phyloP scores from a whole-genome alignment of 2,113 vertebrate genomes.

The Chitala chitala region DNA sequence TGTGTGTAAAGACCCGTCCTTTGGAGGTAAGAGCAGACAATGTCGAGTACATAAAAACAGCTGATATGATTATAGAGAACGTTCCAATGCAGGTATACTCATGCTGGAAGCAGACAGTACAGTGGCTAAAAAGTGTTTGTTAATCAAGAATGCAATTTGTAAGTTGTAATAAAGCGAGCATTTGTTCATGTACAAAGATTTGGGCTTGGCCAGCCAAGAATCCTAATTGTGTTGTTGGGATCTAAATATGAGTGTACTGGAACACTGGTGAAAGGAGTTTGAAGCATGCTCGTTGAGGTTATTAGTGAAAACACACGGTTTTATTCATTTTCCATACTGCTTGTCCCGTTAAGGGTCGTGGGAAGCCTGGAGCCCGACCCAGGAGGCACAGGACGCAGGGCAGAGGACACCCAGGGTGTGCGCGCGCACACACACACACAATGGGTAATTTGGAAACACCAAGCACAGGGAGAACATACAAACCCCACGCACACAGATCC shows the following conservation, averaged over 20 bases:
- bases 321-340: too few relatives aligned
- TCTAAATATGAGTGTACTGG: constrained; percentile 2
- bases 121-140: constrained; percentile 35
- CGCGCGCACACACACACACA: too few relatives aligned
- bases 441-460: too few relatives aligned
- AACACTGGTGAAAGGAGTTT: not conserved
- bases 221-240: not conserved
- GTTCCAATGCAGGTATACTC: constrained; percentile 37
- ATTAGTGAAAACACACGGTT: too few relatives aligned
- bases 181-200: constrained; percentile 33
- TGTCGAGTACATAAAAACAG: constrained; percentile 8
- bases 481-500: too few relatives aligned
- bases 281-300: not conserved
- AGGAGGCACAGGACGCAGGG: too few relatives aligned
- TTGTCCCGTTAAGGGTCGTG: too few relatives aligned
- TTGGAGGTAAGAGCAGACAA: constrained; percentile 32
- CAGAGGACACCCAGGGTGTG: too few relatives aligned
- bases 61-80: constrained; percentile 22
- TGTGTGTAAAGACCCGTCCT: constrained; percentile 31
- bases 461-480: too few relatives aligned
- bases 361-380: too few relatives aligned
- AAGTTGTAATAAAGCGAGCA: constrained; percentile 30
- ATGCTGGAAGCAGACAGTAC: constrained; percentile 36
- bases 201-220: too few relatives aligned
- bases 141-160: constrained; percentile 41